Base-by-base conservation (phyloP, 1,140 invertebrate genomes). In the Sinonovacula constricta region DNA sequence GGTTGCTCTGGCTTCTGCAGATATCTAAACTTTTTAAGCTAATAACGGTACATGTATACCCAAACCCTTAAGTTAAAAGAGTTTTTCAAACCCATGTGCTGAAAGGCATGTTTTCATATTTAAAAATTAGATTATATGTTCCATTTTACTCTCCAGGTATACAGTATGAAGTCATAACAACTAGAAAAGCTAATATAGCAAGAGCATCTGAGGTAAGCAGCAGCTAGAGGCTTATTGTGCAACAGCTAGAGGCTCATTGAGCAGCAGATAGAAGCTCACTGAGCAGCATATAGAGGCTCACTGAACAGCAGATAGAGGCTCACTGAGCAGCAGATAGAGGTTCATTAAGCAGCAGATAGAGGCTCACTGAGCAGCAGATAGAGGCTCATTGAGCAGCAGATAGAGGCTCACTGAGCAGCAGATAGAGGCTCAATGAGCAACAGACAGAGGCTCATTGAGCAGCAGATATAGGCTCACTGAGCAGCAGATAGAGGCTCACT, bases 111-210 rank as follows among this genome's bases (percentile, higher is more conserved):
- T 18, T 1, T 53, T 10, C 7, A 57, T 62, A 22, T 10, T 4
- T 77, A 18, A 31, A 3, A 51, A 33, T 34, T 59, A 36, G n/a
- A 34, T 80, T 36, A 28, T 59, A 34, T 62, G 66, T 74, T 77
- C 67, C 62, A n/a, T n/a, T n/a, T n/a, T n/a, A n/a, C 69, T 70
- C 72, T 86, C 22, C 83, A 88, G 86, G 81, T 56, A 65, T 54
- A 26, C 74, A 79, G 54, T 88, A 83, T 85, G 87, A 88, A 78
- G 80, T 88, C 5, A 80, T 88, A 30, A 85, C 87, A 70, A 53
- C 78, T 12, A 69, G 39, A 70, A 57, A 81, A 28, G 85, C 83
- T 30, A 82, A 84, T 66, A 77, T 88, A n/a, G 53, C 83, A 53
- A 83, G 71, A 68, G 67, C 68, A 18, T 77, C 76, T 62, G 45